Evolutionary conservation across 2,113 vertebrate species (phyloP).

Genomic region (Morone chrysops): DNA sequence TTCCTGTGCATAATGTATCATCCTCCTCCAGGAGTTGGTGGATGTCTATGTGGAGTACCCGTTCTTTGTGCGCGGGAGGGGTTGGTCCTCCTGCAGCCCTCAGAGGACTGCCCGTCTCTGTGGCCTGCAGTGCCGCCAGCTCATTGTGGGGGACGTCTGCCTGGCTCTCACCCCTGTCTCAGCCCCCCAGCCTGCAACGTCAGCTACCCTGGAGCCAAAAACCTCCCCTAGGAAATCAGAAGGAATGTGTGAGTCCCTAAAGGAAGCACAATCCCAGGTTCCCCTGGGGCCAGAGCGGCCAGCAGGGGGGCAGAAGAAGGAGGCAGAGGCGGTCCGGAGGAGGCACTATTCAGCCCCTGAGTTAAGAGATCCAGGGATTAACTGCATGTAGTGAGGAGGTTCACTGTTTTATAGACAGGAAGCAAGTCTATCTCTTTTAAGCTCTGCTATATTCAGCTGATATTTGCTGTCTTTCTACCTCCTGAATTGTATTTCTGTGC

Average conservation of each 20-base stretch:
- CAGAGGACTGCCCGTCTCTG: constrained; percentile 81
- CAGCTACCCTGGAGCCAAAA: constrained; percentile 11
- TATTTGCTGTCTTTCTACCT: constrained; percentile 71
- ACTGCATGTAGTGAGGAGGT: constrained; percentile 34
- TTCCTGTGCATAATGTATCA: neutral
- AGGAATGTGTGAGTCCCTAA: neutral
- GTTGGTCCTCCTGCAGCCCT: constrained; percentile 86
- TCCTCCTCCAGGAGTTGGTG: constrained; percentile 77
- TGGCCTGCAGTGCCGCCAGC: constrained; percentile 82
- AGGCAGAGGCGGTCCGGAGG: constrained; percentile 50
- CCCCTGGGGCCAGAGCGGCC: neutral
- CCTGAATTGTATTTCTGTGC: constrained; percentile 47
- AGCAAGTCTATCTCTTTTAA: constrained; percentile 25
- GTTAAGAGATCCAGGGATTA: constrained; percentile 43
- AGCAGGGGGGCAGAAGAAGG: constrained; percentile 12
- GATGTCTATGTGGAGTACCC: constrained; percentile 85
- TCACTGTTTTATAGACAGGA: constrained; percentile 12
- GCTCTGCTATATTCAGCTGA: constrained; percentile 37
- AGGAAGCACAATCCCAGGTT: neutral
- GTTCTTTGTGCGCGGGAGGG: constrained; percentile 82
- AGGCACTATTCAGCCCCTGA: constrained; percentile 82
- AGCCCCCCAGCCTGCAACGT: constrained; percentile 9
- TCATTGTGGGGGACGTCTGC: constrained; percentile 83
- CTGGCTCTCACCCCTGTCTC: constrained; percentile 81
- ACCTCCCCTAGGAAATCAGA: constrained; percentile 5